Evolutionary conservation across 2,888 invertebrate species (phyloP), one percentile per base, ranked within the genome.

Genomic region (Drepanosiphum platanoidis): DNA sequence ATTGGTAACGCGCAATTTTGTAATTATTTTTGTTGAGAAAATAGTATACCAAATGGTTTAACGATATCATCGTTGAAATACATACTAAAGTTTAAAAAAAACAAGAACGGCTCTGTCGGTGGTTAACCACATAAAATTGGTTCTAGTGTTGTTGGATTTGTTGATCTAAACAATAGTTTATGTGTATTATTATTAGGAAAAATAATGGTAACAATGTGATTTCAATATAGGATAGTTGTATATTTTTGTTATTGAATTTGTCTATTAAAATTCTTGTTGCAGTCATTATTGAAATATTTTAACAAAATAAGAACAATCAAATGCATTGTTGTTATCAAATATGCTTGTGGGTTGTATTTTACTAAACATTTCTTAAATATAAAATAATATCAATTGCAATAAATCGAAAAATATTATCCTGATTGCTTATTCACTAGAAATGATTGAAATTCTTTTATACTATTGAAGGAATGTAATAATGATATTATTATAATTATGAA

Each of bases 81-180:
- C 13, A 13, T 3, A 13, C 11, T n/a, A 61, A 39, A 64, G 15
- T 64, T 79, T 66, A 46, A 79, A 79, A 68, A 46, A 79, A 68
- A 46, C 46, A 27, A 68, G 34, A 79, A 46, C 3, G 18, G 15
- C 9, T 22, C 13, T 30, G 78, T 32, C 36, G 32, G 80, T 27
- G 80, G 80, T 80, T 80, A 80, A 80, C 70, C 80, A 36, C 80
- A 70, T 39, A 27, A 7, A 5, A 22, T n/a, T n/a, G n/a, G n/a
- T n/a, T n/a, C 32, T 68, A 34, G 22, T 70, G 52, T 52, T 13
- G n/a, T 9, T 36, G 3, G 27, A 27, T 34, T 70, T 52, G 18
- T 80, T 46, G 15, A 13, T 61, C 27, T 7, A 32, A 46, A 66
- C n/a, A 66, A 15, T 66, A 42, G 42, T 42, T 30, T 13, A 9